A percentile compares a stretch with the other conserved stretches of the same genome.
phyloP scores from a whole-genome alignment of 1,140 invertebrate genomes.

The Metaphire vulgaris region DNA sequence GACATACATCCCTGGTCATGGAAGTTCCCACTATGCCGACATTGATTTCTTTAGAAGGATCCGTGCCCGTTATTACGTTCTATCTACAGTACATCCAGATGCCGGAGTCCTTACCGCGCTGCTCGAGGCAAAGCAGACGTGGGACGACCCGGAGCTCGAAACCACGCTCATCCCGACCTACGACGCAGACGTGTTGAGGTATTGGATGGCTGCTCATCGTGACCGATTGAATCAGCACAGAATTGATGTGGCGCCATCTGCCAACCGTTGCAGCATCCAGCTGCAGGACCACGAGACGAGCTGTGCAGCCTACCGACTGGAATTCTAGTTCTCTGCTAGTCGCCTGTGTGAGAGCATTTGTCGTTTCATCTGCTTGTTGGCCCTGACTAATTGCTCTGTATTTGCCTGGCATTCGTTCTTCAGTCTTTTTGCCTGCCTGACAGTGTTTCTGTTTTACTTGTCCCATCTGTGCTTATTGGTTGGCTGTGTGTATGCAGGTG shows the following conservation, averaged over 20 bases:
- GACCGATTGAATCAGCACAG: slow-evolving; percentile 80
- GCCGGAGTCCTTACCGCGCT: slow-evolving; percentile 87
- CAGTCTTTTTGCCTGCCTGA: not conserved
- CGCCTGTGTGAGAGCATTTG: not conserved
- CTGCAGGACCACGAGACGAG: slow-evolving; percentile 96
- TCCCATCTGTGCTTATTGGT: no score
- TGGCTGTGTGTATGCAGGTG: no score
- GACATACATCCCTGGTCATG: slow-evolving; percentile 88
- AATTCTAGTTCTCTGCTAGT: slow-evolving; percentile 66
- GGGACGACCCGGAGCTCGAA: slow-evolving; percentile 74
- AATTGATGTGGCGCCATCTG: slow-evolving; percentile 92
- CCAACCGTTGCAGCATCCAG: slow-evolving; percentile 91
- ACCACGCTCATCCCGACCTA: slow-evolving; percentile 96
- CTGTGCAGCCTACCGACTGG: slow-evolving; percentile 89
- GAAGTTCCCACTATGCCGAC: slow-evolving; percentile 75
- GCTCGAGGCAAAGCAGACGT: slow-evolving; percentile 89
- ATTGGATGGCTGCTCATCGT: slow-evolving; percentile 92
- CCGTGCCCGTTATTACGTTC: slow-evolving; percentile 88
- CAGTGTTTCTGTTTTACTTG: no score
- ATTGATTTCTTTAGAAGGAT: slow-evolving; percentile 89
- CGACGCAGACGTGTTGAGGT: slow-evolving; percentile 87
- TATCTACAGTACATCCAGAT: slow-evolving; percentile 87
- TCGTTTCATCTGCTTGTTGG: not conserved
- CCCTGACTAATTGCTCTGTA: not conserved
- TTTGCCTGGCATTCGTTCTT: not conserved